phyloP scores from a whole-genome alignment of 2,113 vertebrate species.

The Labeo catla region DNA sequence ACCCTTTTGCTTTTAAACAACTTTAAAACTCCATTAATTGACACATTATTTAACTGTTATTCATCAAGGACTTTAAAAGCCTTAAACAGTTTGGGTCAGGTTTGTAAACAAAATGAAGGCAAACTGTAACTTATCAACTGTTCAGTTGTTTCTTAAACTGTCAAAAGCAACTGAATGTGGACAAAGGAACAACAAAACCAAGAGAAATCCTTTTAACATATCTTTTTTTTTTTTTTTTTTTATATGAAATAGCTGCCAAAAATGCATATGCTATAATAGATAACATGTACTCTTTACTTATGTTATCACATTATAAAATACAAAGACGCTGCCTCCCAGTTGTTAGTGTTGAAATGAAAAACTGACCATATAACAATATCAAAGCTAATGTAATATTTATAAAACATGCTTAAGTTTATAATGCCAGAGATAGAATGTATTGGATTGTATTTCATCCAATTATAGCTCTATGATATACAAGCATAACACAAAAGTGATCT shows the following conservation, averaged over 20 bases:
- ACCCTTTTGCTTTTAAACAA: neutral
- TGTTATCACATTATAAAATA: slow-evolving; percentile 53
- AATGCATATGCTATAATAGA: slow-evolving; percentile 55
- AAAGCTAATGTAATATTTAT: slow-evolving; percentile 51
- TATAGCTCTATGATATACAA: slow-evolving; percentile 15
- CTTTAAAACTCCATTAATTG: neutral
- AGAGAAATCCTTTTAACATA: slow-evolving; percentile 35
- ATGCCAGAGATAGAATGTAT: slow-evolving; percentile 44
- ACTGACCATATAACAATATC: slow-evolving; percentile 40
- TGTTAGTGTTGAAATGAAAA: slow-evolving; percentile 46
- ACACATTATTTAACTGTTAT: neutral
- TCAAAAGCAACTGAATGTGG: neutral
- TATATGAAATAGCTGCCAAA: slow-evolving; percentile 60
- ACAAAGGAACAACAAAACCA: neutral
- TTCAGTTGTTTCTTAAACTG: neutral
- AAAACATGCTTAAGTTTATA: slow-evolving; percentile 52
- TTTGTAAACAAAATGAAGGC: slow-evolving; percentile 13
- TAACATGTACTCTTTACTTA: slow-evolving; percentile 45
- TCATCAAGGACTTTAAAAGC: neutral
- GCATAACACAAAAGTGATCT: slow-evolving; percentile 8
- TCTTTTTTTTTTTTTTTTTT: slow-evolving; percentile 44
- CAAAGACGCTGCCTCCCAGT: slow-evolving; percentile 50
- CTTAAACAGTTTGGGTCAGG: neutral
- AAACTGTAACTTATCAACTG: slow-evolving; percentile 6
- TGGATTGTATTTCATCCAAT: slow-evolving; percentile 23